These are phyloP conservation scores for Sarcoramphus papa DNA, from an alignment of 2,797 vertebrate species.

Conservation along the genomic window DNA sequence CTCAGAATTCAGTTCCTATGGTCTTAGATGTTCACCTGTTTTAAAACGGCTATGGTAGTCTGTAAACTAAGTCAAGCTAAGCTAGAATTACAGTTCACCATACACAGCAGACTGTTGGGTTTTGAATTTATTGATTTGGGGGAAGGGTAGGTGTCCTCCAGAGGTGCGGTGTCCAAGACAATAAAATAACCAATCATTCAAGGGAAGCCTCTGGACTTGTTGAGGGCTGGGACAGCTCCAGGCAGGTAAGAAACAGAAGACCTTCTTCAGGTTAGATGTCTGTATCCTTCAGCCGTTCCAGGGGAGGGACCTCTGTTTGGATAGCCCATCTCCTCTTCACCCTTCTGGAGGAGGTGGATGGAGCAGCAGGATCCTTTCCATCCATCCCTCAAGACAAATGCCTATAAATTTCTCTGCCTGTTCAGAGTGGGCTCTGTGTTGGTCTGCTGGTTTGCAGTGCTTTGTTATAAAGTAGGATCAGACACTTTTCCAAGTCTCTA, in stretches of 20 bases:
- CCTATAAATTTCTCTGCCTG: neutral
- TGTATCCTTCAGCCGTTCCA: neutral
- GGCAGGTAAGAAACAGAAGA: neutral
- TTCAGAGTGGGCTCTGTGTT: neutral
- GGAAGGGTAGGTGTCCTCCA: neutral
- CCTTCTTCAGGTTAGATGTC: neutral
- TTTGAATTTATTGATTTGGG: neutral
- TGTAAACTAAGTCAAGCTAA: neutral
- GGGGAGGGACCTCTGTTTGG: neutral
- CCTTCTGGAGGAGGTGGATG: neutral
- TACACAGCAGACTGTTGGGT: accelerated
- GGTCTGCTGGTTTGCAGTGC: neutral
- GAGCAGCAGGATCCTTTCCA: neutral
- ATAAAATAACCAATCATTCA: neutral
- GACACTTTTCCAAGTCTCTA: neutral
- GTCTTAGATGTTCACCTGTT: neutral
- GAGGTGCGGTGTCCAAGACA: neutral
- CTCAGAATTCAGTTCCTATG: neutral
- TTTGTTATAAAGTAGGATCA: neutral
- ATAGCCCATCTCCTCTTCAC: neutral
- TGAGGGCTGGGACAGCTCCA: neutral
- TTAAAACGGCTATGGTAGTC: neutral
- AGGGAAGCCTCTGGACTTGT: neutral
- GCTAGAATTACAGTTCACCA: neutral
- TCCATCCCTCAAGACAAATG: neutral